These are phyloP conservation scores for Ceryle rudis DNA, from an alignment of 2,797 vertebrate species.

Conservation along the genomic window DNA sequence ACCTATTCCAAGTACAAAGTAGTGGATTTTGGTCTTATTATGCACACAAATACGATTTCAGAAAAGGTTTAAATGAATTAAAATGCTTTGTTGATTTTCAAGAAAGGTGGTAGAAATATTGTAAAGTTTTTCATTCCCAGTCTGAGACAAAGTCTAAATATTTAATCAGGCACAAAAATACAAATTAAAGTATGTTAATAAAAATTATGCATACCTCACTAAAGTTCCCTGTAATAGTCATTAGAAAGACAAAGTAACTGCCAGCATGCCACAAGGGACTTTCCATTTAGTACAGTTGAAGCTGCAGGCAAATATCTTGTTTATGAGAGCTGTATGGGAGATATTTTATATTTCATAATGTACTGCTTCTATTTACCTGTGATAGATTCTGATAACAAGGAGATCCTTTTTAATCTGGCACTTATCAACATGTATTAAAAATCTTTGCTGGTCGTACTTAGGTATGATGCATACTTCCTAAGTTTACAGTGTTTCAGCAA, in stretches of 20 bases:
- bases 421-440: not conserved
- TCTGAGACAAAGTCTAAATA: not conserved
- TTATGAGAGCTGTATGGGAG: not conserved
- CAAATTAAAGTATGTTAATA: not conserved
- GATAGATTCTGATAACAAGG: not conserved
- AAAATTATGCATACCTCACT: not conserved
- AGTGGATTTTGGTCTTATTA: not conserved
- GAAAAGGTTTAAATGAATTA: not conserved
- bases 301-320: not conserved
- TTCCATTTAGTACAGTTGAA: not conserved
- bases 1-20: not conserved
- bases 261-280: not conserved
- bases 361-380: not conserved
- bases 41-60: not conserved
- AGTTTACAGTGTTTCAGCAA: constrained; percentile 17
- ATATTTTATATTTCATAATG: not conserved
- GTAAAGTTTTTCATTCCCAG: not conserved
- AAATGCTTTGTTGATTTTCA: not conserved
- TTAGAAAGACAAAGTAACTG: not conserved
- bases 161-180: not conserved
- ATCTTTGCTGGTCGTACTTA: not conserved
- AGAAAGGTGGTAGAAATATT: not conserved
- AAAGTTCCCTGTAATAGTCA: not conserved
- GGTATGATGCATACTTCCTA: not conserved
- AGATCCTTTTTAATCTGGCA: not conserved